Base-by-base conservation (phyloP, 1,140 invertebrate genomes). In the Sitobion miscanthi region DNA sequence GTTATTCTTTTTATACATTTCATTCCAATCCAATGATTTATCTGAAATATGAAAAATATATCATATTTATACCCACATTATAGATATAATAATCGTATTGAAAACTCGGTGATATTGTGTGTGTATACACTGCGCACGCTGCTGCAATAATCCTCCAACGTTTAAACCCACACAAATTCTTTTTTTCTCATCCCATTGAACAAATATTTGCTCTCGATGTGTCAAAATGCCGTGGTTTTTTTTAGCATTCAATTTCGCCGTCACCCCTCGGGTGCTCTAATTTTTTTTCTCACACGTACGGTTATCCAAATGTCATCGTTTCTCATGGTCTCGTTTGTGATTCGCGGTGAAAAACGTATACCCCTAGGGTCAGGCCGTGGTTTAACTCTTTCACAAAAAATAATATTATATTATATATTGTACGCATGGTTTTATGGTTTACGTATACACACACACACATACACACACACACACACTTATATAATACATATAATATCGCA, bases 331-430 rank as follows among this genome's bases (percentile, higher is more conserved):
- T 91, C 90, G 42, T 91, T 91, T 69, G 38, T 38, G 38, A 69
- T 90, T 77, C 42, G 62, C 25, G 62, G 42, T 77, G 42, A 77
- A 91, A 91, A 91, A 91, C 89, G 25, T 42, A 90, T 45, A 91
- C 90, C 57, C 90, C 62, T 77, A 77, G 89, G 89, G 90, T 77
- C 90, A 91, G 90, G 42, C 17, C 90, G 90, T 9, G 90, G 90
- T 91, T 91, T 91, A 91, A 91, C 90, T 91, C 90, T 57, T 91
- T 91, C 42, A 91, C 35, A 91, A 91, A 91, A 91, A 91, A 90
- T 25, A 62, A 91, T n/a, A 85, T 54, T 54, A 83, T 83, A 83
- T 38, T 83, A 85, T 42, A 85, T 85, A 85, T 85, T 85, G 38
- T 85, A 38, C 30, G 62, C n/a, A 77, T 77, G 62, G 30, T 77